Percentiles rank a stretch among this genome's conserved stretches.
These are phyloP conservation scores for Tyria jacobaeae DNA, from an alignment of 2,888 invertebrate genomes.

Conservation along the genomic window DNA sequence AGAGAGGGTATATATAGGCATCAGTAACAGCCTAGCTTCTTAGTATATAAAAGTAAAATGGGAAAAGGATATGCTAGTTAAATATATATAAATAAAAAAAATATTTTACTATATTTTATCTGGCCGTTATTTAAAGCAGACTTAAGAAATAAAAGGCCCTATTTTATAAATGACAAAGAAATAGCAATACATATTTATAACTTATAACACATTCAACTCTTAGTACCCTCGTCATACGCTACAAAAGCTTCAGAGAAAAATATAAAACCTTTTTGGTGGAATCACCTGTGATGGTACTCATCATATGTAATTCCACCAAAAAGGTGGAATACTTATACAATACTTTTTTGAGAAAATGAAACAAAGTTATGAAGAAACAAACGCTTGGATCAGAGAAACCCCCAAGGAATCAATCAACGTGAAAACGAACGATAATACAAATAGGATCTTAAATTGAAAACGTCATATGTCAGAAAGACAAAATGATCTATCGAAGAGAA, in stretches of 20 bases:
- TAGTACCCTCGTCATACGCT: slow-evolving; percentile 40
- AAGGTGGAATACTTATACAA: not conserved
- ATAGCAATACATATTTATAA: slow-evolving; percentile 40
- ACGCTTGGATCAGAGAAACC: slow-evolving; percentile 4
- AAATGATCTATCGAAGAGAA: not conserved
- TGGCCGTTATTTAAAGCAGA: slow-evolving; percentile 19
- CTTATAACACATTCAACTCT: slow-evolving; percentile 29
- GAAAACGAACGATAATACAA: slow-evolving; percentile 8
- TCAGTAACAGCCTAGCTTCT: not conserved
- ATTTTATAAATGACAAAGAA: slow-evolving; percentile 33
- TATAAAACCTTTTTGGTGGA: slow-evolving; percentile 23
- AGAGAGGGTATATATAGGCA: not conserved
- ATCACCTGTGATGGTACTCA: slow-evolving; percentile 8
- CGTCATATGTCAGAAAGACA: not conserved
- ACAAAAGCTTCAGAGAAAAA: slow-evolving; percentile 39
- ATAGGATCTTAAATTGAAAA: not conserved
- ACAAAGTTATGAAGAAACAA: slow-evolving; percentile 6
- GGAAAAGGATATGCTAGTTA: not conserved
- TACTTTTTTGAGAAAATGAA: slow-evolving; percentile 13
- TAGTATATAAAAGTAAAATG: not conserved
- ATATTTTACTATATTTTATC: not conserved
- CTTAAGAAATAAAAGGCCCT: slow-evolving; percentile 25
- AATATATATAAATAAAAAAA: not conserved
- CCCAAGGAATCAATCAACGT: slow-evolving; percentile 24
- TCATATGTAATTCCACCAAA: too few species aligned